Percentiles rank a stretch among this genome's conserved stretches.
Conservation (phyloP, 2,113 vertebrate genomes). For the Dromas ardeola region DNA sequence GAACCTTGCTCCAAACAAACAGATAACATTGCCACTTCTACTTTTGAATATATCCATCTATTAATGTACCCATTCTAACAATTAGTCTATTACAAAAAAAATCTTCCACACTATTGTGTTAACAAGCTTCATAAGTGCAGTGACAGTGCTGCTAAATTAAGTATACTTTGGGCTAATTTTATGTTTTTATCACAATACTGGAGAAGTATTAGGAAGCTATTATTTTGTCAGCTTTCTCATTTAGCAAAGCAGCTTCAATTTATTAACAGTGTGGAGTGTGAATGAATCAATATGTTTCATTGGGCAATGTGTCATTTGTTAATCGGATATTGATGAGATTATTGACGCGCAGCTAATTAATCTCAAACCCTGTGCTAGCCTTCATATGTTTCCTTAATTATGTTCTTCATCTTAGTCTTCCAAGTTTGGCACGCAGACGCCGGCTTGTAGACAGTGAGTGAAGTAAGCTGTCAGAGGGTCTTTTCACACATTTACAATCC, state of each 20-base stretch:
- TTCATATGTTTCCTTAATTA: constrained; percentile 99
- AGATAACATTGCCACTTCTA: neutral
- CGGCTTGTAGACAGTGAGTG: constrained; percentile 79
- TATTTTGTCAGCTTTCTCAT: constrained; percentile 87
- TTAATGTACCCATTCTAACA: neutral
- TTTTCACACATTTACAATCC: constrained; percentile 77
- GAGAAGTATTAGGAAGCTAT: constrained; percentile 77
- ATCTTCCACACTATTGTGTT: neutral
- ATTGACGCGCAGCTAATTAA: constrained; percentile 99
- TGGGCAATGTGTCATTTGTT: constrained; percentile 99
- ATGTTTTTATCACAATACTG: constrained; percentile 77
- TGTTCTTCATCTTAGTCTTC: constrained; percentile 96
- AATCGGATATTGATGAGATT: constrained; percentile 99
- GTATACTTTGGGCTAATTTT: constrained; percentile 77
- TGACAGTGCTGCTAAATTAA: constrained; percentile 75
- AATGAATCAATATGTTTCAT: constrained; percentile 97
- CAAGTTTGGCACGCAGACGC: constrained; percentile 77
- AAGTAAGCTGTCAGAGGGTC: constrained; percentile 80
- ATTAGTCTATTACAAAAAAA: constrained; percentile 1
- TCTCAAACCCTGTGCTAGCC: constrained; percentile 87
- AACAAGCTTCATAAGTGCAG: constrained; percentile 53
- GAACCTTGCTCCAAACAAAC: neutral
- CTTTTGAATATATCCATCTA: neutral
- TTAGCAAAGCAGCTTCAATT: constrained; percentile 92
- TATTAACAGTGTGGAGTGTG: constrained; percentile 91